Evolutionary conservation across 2,113 vertebrate genomes (phyloP).

Genomic region (Parotia lawesii): DNA sequence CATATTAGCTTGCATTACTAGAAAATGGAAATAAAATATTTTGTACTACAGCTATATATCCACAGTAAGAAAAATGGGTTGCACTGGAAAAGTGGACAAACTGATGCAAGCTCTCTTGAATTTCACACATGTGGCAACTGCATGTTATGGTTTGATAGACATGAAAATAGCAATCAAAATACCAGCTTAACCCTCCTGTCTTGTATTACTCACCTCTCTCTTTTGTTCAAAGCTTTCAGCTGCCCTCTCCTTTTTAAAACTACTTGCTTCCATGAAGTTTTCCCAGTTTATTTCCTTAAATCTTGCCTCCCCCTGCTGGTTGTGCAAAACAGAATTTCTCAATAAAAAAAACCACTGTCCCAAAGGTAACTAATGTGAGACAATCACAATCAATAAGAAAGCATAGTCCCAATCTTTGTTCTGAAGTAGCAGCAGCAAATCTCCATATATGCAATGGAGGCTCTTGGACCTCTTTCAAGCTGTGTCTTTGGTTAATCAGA

Average conservation of each 20-base stretch:
- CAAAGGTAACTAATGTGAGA: neutral
- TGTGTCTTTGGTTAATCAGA: neutral
- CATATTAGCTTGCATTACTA: slow-evolving; percentile 6
- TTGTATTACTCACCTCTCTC: neutral
- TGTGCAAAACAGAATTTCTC: slow-evolving; percentile 69
- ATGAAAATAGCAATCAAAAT: neutral
- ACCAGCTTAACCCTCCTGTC: neutral
- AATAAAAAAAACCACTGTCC: neutral
- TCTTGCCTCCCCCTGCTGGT: slow-evolving; percentile 95
- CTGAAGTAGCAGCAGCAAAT: neutral
- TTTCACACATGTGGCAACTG: neutral
- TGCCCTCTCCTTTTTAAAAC: neutral
- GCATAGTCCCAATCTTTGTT: neutral
- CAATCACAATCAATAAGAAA: neutral
- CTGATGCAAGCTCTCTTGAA: neutral
- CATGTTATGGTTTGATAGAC: slow-evolving; percentile 3
- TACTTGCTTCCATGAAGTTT: slow-evolving; percentile 37
- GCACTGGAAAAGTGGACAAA: neutral
- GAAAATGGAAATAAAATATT: neutral
- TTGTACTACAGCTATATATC: neutral
- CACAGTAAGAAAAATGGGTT: neutral
- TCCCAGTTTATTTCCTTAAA: slow-evolving; percentile 83
- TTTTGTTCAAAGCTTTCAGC: slow-evolving; percentile 2
- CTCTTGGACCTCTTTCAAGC: neutral
- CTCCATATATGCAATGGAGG: neutral